Conservation (phyloP, 1,140 invertebrate species). For the Hestina assimilis region DNA sequence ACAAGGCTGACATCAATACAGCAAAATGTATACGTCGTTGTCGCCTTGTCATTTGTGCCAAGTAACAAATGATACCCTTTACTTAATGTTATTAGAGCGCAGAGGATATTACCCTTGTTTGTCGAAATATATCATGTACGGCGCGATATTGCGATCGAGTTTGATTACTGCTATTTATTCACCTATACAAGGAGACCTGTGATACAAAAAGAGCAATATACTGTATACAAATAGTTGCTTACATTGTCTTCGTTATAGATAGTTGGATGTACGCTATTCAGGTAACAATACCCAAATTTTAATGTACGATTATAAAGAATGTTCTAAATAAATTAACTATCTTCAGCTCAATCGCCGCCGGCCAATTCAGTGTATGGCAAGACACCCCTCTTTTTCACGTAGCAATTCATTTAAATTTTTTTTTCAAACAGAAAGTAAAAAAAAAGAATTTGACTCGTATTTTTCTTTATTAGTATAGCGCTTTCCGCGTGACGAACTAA, state of each 20-base stretch:
- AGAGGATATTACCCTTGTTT: constrained; percentile 32
- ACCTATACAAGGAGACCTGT: background rate
- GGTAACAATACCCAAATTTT: background rate
- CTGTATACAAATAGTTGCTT: background rate
- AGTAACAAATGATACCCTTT: constrained; percentile 53
- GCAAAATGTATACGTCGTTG: constrained; percentile 29
- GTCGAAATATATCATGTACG: constrained; percentile 14
- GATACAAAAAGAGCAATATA: no score
- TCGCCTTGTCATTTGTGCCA: constrained; percentile 28
- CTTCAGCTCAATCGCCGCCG: no score
- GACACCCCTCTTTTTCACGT: no score
- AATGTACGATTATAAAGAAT: background rate
- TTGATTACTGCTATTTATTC: constrained; percentile 17
- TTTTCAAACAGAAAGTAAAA: no score
- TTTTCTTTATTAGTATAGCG: no score
- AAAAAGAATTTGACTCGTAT: no score
- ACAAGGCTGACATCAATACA: constrained; percentile 1
- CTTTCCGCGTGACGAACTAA: no score
- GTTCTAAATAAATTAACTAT: no score
- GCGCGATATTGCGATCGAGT: constrained; percentile 12
- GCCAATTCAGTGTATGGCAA: no score
- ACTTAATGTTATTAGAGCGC: constrained; percentile 49
- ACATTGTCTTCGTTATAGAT: background rate
- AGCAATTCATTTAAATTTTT: no score
- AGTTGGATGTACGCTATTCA: background rate